phyloP scores from a whole-genome alignment of 2,113 vertebrate genomes.

The Charadrius vociferus region DNA sequence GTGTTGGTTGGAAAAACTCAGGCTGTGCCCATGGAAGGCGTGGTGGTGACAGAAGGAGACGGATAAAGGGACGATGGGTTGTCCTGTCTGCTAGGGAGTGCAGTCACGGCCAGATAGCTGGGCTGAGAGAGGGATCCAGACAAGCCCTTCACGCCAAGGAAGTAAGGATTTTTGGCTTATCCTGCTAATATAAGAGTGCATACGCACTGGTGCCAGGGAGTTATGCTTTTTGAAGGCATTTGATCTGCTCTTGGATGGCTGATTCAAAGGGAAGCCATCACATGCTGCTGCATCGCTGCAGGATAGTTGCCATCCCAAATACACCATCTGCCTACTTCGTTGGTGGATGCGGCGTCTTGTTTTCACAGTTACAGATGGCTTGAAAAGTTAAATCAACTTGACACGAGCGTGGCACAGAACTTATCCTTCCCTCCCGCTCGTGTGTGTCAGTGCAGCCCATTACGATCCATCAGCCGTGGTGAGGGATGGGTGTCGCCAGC shows the following conservation, averaged over 20 bases:
- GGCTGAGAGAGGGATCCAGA: not conserved
- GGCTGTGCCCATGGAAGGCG: not conserved
- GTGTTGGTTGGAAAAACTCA: not conserved
- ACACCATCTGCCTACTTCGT: not conserved
- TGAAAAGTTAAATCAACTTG: not conserved
- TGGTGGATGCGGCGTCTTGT: not conserved
- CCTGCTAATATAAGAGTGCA: not conserved
- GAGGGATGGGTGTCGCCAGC: not conserved
- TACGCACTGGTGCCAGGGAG: not conserved
- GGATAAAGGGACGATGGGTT: not conserved
- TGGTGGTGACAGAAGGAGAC: not conserved
- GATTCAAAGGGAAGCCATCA: not conserved
- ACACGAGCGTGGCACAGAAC: not conserved
- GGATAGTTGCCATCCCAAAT: not conserved
- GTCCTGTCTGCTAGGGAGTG: not conserved
- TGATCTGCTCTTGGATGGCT: not conserved
- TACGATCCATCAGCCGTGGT: not conserved
- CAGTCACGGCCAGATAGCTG: not conserved
- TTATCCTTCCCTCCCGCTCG: not conserved
- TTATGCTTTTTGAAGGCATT: not conserved
- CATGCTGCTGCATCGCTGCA: not conserved
- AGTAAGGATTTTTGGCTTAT: not conserved
- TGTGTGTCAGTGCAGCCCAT: not conserved
- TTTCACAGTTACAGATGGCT: constrained; percentile 28
- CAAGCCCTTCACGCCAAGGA: not conserved